phyloP scores from a whole-genome alignment of 2,888 invertebrate genomes.

The Metallyticus violacea region DNA sequence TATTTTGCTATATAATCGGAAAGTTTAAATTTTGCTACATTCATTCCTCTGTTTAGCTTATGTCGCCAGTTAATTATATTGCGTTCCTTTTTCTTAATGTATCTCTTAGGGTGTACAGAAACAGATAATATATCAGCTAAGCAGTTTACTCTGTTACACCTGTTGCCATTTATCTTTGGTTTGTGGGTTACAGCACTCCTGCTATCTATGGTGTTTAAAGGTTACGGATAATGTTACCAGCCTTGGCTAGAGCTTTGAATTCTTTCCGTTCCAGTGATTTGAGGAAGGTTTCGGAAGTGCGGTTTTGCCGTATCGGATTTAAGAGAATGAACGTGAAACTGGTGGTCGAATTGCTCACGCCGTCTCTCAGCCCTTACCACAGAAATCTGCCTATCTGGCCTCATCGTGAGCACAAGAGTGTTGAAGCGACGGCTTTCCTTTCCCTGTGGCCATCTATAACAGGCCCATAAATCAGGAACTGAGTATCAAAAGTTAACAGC shows the following conservation, averaged over 20 bases:
- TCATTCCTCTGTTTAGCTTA: too few relatives aligned
- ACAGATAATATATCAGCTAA: too few relatives aligned
- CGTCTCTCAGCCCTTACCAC: background rate
- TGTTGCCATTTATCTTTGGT: background rate
- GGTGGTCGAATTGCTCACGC: background rate
- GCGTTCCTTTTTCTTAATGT: too few relatives aligned
- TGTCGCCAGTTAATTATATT: too few relatives aligned
- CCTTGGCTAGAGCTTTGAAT: background rate
- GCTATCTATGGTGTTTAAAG: background rate
- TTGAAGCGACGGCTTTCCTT: background rate
- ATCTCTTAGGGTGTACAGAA: too few relatives aligned
- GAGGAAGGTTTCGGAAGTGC: background rate
- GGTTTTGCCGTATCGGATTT: background rate
- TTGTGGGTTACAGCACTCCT: background rate
- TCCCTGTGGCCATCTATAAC: background rate
- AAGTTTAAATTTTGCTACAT: too few relatives aligned
- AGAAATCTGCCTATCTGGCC: background rate
- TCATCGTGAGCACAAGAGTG: background rate
- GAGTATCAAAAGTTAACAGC: too few relatives aligned
- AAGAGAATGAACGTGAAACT: background rate
- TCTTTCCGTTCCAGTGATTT: background rate
- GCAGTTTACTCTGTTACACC: background rate
- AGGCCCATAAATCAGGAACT: too few relatives aligned
- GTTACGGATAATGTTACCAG: background rate
- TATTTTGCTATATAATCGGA: too few relatives aligned